phyloP scores from a whole-genome alignment of 1,140 invertebrate species.

The Hyles euphorbiae region DNA sequence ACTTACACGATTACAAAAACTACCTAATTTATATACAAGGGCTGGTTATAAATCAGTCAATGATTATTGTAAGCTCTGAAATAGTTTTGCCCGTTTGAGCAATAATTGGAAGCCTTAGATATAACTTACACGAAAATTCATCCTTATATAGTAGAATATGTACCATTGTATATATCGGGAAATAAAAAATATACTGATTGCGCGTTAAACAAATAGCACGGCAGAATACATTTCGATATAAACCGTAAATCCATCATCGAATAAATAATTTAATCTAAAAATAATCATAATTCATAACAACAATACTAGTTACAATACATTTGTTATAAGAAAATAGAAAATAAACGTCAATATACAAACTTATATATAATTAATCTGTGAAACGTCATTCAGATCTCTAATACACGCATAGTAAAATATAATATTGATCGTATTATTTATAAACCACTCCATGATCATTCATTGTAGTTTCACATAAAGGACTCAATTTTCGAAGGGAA shows the following conservation, averaged over 20 bases:
- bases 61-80: constrained; percentile 12
- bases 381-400: constrained; percentile 4
- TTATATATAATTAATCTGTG: constrained; percentile 4
- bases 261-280: constrained; percentile 7
- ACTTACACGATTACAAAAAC: constrained; percentile 36
- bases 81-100: constrained; percentile 11
- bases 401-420: not conserved
- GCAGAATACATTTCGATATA: constrained; percentile 1
- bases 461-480: too few species aligned
- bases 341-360: constrained; percentile 1
- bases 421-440: too few species aligned
- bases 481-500: too few species aligned
- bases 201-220: not conserved
- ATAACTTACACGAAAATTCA: constrained; percentile 7
- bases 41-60: constrained; percentile 21
- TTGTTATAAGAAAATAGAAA: constrained; percentile 3
- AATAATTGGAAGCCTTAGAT: constrained; percentile 24
- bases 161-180: not conserved
- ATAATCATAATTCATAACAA: constrained; percentile 1
- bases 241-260: constrained; percentile 2
- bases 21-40: constrained; percentile 33
- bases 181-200: constrained; percentile 1
- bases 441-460: too few species aligned
- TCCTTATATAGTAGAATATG: not conserved
- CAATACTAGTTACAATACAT: not conserved